phyloP scores from a whole-genome alignment of 2,797 vertebrate genomes.

The Austrolebias charrua region DNA sequence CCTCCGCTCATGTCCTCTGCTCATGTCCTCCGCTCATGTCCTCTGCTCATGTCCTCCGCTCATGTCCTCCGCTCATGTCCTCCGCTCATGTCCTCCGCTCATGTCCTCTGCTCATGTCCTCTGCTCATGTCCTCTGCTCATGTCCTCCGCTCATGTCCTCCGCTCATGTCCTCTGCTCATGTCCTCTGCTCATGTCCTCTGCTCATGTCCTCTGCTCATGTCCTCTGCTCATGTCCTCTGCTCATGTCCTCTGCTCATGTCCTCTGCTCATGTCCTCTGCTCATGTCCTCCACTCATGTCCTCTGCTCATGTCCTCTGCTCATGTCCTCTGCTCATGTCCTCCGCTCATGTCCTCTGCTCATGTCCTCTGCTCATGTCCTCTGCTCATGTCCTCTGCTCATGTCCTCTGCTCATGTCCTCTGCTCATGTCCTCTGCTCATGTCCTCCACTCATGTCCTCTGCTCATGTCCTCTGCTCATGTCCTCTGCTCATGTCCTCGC shows the following conservation, averaged over 20 bases:
- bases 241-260: conserved; percentile 17
- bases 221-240: conserved; percentile 21
- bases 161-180: conserved; percentile 17
- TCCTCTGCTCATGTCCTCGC: conserved; percentile 21
- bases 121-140: conserved; percentile 19
- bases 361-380: conserved; percentile 22
- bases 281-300: conserved; percentile 27
- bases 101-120: conserved; percentile 17
- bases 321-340: conserved; percentile 17
- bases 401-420: conserved; percentile 21
- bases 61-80: conserved; percentile 17
- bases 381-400: conserved; percentile 14
- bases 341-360: conserved; percentile 19
- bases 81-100: too few species aligned
- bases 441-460: conserved; percentile 15
- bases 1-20: conserved; percentile 15
- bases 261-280: conserved; percentile 15
- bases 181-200: conserved; percentile 15
- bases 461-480: conserved; percentile 22
- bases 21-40: conserved; percentile 26
- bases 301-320: conserved; percentile 16
- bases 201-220: conserved; percentile 22
- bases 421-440: conserved; percentile 17
- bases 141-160: too few species aligned
- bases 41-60: conserved; percentile 17